Conservation (phyloP, 2,888 invertebrate genomes). For the Polydrusus tereticollis region DNA sequence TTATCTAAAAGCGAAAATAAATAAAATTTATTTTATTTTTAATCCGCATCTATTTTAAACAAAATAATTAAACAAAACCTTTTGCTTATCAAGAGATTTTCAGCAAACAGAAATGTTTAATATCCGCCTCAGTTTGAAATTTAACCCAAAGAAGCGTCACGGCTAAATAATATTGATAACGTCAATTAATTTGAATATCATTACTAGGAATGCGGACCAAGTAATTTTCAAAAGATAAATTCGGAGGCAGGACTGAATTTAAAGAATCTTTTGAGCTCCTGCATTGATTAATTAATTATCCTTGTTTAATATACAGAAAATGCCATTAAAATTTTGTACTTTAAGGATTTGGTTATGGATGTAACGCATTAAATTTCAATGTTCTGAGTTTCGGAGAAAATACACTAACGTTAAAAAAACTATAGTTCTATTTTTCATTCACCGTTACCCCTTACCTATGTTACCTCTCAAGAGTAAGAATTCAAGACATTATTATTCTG, state of each 20-base stretch:
- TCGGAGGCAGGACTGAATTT: conserved; percentile 27
- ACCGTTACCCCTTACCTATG: no score
- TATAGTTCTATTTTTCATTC: no score
- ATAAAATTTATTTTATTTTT: no score
- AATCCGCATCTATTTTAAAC: no score
- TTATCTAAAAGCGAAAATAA: not conserved
- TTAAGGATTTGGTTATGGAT: no score
- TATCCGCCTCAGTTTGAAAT: conserved; percentile 25
- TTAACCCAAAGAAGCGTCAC: conserved; percentile 25
- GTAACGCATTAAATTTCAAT: not conserved
- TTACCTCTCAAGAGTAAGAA: no score
- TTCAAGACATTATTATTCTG: no score
- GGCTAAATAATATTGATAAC: conserved; percentile 34
- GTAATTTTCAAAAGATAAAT: conserved; percentile 35
- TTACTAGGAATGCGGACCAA: conserved; percentile 40
- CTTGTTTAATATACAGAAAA: no score
- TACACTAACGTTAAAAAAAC: no score
- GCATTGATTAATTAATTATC: not conserved
- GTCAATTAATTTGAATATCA: conserved; percentile 25
- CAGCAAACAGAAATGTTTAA: not conserved
- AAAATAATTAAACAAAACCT: no score
- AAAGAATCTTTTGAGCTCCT: not conserved
- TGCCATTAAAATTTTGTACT: no score
- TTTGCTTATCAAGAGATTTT: not conserved
- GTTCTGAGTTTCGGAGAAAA: no score